These are phyloP conservation scores for Xestia rhomboidea DNA, from an alignment of 2,888 invertebrate genomes.

Conservation along the genomic window DNA sequence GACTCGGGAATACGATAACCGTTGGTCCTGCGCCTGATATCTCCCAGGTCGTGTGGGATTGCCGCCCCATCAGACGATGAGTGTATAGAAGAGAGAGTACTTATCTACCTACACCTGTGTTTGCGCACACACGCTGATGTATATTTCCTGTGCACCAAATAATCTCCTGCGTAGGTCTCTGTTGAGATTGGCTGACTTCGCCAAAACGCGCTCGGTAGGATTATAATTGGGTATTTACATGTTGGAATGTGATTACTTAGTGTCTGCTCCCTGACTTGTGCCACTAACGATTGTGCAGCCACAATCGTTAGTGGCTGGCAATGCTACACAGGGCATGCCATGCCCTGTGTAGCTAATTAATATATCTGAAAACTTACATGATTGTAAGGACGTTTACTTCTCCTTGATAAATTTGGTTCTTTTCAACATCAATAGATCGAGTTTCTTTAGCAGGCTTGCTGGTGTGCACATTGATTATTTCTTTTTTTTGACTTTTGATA, in stretches of 20 bases:
- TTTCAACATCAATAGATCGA: slow-evolving; percentile 76
- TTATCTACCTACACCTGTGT: background rate
- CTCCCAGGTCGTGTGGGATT: background rate
- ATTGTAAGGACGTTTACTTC: slow-evolving; percentile 85
- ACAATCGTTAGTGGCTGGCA: background rate
- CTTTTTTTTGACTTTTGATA: slow-evolving; percentile 76
- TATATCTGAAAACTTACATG: slow-evolving; percentile 73
- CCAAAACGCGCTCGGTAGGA: background rate
- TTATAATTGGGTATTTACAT: background rate
- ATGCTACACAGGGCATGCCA: too few relatives aligned
- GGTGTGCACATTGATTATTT: slow-evolving; percentile 82
- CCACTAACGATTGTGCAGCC: too few relatives aligned
- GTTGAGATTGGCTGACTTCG: background rate
- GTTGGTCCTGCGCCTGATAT: background rate
- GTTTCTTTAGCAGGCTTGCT: slow-evolving; percentile 81
- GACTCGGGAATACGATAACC: background rate
- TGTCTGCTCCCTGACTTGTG: background rate
- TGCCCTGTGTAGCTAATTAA: background rate
- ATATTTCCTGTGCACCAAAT: slow-evolving; percentile 1
- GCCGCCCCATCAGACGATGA: background rate
- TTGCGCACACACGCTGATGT: too few relatives aligned
- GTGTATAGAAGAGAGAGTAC: background rate
- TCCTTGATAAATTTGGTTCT: slow-evolving; percentile 83
- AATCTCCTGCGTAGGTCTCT: background rate
- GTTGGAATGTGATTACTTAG: background rate